Base-by-base conservation (phyloP, 2,113 vertebrate species). In the Arizona elegans region DNA sequence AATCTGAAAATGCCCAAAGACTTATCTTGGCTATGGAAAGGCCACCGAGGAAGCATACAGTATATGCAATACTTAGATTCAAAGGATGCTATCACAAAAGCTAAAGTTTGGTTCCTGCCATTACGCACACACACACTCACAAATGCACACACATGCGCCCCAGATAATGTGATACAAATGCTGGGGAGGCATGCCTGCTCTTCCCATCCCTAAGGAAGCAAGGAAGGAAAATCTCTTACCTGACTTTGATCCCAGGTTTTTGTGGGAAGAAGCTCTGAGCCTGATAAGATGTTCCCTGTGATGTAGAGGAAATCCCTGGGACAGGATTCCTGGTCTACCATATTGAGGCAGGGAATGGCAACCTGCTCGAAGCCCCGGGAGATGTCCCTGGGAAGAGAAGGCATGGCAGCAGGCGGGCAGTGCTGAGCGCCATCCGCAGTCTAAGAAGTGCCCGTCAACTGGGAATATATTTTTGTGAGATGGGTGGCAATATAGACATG, bases 311-410 rank as follows among this genome's bases (percentile, higher is more conserved):
- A 92, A 29, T 85, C 43, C 1, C 65, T 15, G 53, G 92, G 92
- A 15, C 11, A 56, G 8, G 65, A 19, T 4, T 89, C 92, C 1
- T 89, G 6, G 6, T 92, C 92, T 11, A 89, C 38, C 9, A 43
- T 26, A 9, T 89, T 92, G 65, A 92, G 26, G 87, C 92, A 92
- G 33, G 92, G 92, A 19, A 92, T 85, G 65, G 87, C 65, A 10
- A 92, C 24, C 4, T n/a, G 24, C 65, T 92, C 92, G 0, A 92
- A 89, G 87, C 92, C 92, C 53, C 87, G 87, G 26, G 92, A 92
- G 70, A 92, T 89, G 92, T 92, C 92, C 19, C 92, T 92, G 65
- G 26, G 9, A 33, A n/a, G 11, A 47, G 8, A 13, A 13, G 38
- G 33, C 4, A 10, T 21, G 52, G 10, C 19, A 24, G 9, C n/a